Percentiles rank a stretch among this genome's conserved stretches.
Evolutionary conservation across 2,888 invertebrate species (phyloP).

Genomic region (Hylaea fasciaria): DNA sequence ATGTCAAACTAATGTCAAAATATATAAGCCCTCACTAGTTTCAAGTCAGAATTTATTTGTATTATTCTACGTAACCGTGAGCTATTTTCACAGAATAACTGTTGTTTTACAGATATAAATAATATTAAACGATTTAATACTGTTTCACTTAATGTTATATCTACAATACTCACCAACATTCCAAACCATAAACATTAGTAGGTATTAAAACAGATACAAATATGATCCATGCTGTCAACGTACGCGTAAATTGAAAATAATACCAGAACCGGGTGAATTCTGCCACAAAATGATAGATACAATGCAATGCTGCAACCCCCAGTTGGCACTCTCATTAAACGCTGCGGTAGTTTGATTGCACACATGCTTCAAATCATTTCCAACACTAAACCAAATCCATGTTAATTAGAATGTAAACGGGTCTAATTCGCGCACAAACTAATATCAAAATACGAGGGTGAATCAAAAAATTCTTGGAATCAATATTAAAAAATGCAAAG

Average conservation of each 20-base stretch:
- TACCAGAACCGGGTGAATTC: slow-evolving; percentile 34
- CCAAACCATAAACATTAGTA: slow-evolving; percentile 23
- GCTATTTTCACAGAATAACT: no score
- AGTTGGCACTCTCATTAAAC: slow-evolving; percentile 18
- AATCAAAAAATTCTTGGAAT: no score
- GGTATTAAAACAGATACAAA: slow-evolving; percentile 11
- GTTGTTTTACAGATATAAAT: no score
- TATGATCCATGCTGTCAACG: slow-evolving; percentile 32
- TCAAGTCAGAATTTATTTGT: no score
- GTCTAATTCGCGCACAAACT: no score
- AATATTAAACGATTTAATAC: neutral
- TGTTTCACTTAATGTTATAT: slow-evolving; percentile 7
- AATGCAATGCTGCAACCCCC: slow-evolving; percentile 33
- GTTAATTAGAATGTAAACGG: no score
- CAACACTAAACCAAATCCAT: slow-evolving; percentile 54
- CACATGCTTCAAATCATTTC: slow-evolving; percentile 46
- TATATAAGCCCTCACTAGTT: no score
- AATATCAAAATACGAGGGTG: no score
- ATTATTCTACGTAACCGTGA: no score
- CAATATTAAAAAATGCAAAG: no score
- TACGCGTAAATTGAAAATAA: slow-evolving; percentile 19
- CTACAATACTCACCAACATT: slow-evolving; percentile 48
- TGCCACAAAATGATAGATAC: slow-evolving; percentile 27
- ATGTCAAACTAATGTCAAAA: no score
- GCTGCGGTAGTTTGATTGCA: slow-evolving; percentile 42